Evolutionary conservation across 1,140 invertebrate genomes (phyloP).

Genomic region (Musca domestica): DNA sequence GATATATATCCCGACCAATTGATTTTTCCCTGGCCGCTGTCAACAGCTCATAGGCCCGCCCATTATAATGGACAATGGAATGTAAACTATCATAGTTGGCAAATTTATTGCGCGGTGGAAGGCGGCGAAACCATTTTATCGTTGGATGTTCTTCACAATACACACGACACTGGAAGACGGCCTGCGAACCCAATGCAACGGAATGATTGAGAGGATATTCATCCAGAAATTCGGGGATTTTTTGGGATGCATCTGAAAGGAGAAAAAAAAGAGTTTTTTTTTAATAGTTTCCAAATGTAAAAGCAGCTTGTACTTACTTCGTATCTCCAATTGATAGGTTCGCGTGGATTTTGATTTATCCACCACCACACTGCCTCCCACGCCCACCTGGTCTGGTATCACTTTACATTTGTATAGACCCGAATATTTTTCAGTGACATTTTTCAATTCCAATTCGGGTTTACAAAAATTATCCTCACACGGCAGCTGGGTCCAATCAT

Average conservation of each 20-base stretch:
- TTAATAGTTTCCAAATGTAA: background rate
- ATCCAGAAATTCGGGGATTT: conserved; percentile 45
- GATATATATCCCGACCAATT: conserved; percentile 40
- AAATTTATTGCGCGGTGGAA: background rate
- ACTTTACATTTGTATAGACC: conserved; percentile 50
- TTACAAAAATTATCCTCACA: conserved; percentile 45
- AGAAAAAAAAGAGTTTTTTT: background rate
- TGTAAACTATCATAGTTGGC: conserved; percentile 33
- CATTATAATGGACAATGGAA: conserved; percentile 43
- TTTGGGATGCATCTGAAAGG: conserved; percentile 37
- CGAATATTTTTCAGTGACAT: conserved; percentile 47
- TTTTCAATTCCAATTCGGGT: conserved; percentile 40
- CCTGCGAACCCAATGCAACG: conserved; percentile 30
- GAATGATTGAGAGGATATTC: conserved; percentile 44
- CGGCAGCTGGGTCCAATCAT: conserved; percentile 46
- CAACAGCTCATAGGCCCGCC: conserved; percentile 41
- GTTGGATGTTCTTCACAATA: conserved; percentile 46
- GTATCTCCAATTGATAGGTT: conserved; percentile 48
- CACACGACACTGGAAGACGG: conserved; percentile 48
- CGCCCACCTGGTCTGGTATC: conserved; percentile 37
- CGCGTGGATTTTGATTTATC: conserved; percentile 37
- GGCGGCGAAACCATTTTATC: conserved; percentile 48
- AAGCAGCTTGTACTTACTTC: conserved; percentile 32
- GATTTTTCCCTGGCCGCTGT: conserved; percentile 38
- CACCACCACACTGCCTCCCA: conserved; percentile 35